Conservation (phyloP, 2,113 vertebrate species). For the Malaclemys terrapin region DNA sequence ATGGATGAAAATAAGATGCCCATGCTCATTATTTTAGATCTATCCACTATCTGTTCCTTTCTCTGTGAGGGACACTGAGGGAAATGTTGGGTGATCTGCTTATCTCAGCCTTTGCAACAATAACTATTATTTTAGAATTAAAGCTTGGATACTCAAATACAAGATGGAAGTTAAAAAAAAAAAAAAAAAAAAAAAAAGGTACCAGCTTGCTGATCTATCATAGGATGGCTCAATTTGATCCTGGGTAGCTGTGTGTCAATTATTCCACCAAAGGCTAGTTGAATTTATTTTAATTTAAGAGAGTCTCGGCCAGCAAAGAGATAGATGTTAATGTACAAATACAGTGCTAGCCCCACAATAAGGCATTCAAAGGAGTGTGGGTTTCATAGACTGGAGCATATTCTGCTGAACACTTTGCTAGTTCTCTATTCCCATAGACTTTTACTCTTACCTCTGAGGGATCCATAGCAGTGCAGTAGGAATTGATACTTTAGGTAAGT, state of each 20-base stretch:
- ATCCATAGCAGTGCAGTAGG: not conserved
- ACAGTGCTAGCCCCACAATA: not conserved
- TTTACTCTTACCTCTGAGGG: not conserved
- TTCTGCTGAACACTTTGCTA: not conserved
- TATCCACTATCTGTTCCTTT: not conserved
- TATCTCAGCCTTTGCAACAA: not conserved
- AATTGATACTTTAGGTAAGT: not conserved
- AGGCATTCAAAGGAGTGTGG: not conserved
- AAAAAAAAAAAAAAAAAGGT: not conserved
- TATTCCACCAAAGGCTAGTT: conserved; percentile 17
- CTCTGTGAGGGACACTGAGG: not conserved
- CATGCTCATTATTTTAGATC: not conserved
- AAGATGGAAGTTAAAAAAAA: not conserved
- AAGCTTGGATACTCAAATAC: not conserved
- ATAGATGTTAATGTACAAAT: not conserved
- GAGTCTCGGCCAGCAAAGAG: conserved; percentile 25
- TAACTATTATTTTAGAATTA: not conserved
- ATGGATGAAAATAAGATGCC: not conserved
- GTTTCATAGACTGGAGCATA: not conserved
- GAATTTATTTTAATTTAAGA: conserved; percentile 34
- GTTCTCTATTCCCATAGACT: not conserved
- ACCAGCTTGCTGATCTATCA: not conserved
- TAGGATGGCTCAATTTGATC: not conserved
- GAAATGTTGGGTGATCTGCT: not conserved
- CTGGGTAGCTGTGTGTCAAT: not conserved